These are phyloP conservation scores for Leptobrachium ailaonicum DNA, from an alignment of 2,113 vertebrate genomes.

Conservation along the genomic window DNA sequence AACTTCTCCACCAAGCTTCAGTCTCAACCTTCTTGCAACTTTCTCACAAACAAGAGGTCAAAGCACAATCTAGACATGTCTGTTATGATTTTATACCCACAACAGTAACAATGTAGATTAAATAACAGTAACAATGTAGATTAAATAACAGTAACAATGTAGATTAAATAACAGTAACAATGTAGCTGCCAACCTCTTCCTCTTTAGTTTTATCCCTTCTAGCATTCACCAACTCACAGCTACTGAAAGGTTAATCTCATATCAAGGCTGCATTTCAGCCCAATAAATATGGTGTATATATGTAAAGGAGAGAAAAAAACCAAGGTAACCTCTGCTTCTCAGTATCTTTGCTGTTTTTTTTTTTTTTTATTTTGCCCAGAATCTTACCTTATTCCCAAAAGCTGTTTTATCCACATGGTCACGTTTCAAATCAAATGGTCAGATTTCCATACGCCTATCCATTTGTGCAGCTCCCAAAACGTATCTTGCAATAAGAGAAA, in stretches of 20 bases:
- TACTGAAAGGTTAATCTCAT: constrained; percentile 9
- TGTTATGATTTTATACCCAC: not conserved
- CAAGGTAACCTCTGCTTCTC: not conserved
- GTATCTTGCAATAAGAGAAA: not conserved
- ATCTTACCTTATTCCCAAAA: constrained; percentile 69
- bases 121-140: not conserved
- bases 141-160: not conserved
- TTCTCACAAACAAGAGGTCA: constrained; percentile 23
- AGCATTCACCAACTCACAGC: not conserved
- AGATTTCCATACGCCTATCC: constrained; percentile 60
- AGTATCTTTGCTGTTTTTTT: not conserved
- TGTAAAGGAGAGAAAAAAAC: not conserved
- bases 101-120: not conserved
- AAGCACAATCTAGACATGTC: not conserved
- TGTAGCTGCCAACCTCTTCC: not conserved
- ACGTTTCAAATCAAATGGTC: constrained; percentile 60
- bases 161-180: not conserved
- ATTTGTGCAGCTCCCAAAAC: constrained; percentile 53
- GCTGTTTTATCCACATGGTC: constrained; percentile 74
- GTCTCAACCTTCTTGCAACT: not conserved
- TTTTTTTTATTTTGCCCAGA: not conserved
- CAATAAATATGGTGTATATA: not conserved
- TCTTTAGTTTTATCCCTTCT: not conserved
- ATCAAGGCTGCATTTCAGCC: not conserved
- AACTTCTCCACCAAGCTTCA: not conserved